Base-by-base conservation (phyloP, 92 coral and sea anemone genomes). In the Palythoa heliodiscus region DNA sequence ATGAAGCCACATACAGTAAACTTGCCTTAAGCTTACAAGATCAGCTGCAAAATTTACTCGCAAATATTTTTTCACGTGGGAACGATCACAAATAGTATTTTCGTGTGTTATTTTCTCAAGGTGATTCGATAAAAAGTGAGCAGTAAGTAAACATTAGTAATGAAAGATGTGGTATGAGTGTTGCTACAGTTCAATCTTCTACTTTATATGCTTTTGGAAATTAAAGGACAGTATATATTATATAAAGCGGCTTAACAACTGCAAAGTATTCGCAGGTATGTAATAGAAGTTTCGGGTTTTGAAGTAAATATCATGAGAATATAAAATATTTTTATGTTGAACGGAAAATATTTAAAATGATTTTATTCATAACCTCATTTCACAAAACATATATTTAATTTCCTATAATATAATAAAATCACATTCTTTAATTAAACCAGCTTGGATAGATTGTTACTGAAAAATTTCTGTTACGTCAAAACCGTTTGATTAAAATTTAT, bases 61-160 rank as follows among this genome's bases (percentile, higher is more conserved):
- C 48, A 71, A 71, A 71, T 71, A 71, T 71, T 71, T 54, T 39
- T 16, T 40, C 76, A 71, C 48, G 16, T 40, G 76, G 76, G 10
- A 25, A 38, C 19, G 48, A 29, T 43, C 9, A 43, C 50, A 43
- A 55, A 71, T 52, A 71, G 25, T 12, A 13, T 16, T 38, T 71
- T 40, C 24, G 38, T 38, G 52, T 71, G 52, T 16, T 55, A 2
- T 29, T 16, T 71, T 40, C 76, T 71, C 22, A 38, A 48, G 39
- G 19, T 71, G 54, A 71, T 24, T 14, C 6, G 76, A 71, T 71
- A 71, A 71, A 29, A 71, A 71, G 9, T 11, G 40, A 40, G 48
- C 43, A 38, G 23, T 71, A 23, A 14, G 76, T 48, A 71, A 71
- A 71, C 40, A 71, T 71, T 71, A 40, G 73, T 16, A 38, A 25